A percentile compares a stretch with the other conserved stretches of the same genome.
These are phyloP conservation scores for Ahaetulla prasina DNA, from an alignment of 2,113 vertebrate genomes.

Conservation along the genomic window DNA sequence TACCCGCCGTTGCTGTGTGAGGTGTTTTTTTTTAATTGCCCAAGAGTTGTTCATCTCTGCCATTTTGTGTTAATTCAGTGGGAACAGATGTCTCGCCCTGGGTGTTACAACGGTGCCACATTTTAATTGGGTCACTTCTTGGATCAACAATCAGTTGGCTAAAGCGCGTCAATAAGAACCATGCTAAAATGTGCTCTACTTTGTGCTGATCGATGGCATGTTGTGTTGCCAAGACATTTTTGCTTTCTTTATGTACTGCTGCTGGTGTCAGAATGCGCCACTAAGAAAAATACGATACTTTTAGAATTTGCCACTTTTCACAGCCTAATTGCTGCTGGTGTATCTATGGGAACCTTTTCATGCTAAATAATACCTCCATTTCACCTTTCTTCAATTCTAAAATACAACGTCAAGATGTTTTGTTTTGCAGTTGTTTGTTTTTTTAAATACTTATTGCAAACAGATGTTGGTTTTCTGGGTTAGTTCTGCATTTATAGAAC, in stretches of 20 bases:
- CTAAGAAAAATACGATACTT: neutral
- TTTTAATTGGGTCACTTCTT: neutral
- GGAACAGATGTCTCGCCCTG: neutral
- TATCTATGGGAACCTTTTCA: neutral
- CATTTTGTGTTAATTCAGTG: slow-evolving; percentile 10
- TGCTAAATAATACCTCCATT: neutral
- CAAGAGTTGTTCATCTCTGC: neutral
- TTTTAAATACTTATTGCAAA: neutral
- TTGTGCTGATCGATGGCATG: neutral
- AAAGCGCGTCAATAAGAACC: neutral
- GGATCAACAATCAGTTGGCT: neutral
- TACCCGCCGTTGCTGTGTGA: neutral
- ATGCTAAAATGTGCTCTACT: neutral
- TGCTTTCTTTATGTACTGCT: neutral
- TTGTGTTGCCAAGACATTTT: neutral
- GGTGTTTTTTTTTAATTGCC: neutral
- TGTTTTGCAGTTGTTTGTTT: neutral
- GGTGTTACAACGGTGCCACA: neutral
- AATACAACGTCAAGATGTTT: neutral
- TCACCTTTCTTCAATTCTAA: neutral
- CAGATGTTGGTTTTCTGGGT: neutral
- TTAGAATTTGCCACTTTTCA: neutral
- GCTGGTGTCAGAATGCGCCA: too few species aligned
- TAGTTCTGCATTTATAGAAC: neutral
- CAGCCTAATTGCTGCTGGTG: neutral